Percentiles rank a stretch among this genome's conserved stretches.
phyloP scores from a whole-genome alignment of 2,113 vertebrate species.

The Oreochromis tanganicae region DNA sequence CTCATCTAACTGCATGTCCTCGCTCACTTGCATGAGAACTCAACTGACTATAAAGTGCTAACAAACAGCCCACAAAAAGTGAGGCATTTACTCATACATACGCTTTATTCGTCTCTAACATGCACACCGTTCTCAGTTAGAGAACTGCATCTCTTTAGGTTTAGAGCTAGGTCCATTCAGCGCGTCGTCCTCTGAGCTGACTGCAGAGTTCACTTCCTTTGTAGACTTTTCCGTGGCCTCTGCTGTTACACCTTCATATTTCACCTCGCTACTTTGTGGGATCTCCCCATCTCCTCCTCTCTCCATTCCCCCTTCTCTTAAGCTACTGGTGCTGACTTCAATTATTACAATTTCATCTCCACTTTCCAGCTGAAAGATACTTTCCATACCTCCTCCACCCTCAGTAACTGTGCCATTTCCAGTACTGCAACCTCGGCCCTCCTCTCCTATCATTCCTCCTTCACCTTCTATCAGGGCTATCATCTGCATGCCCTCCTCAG shows the following conservation, averaged over 20 bases:
- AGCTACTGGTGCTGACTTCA: conserved; percentile 74
- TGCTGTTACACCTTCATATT: conserved; percentile 10
- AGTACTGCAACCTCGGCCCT: conserved; percentile 24
- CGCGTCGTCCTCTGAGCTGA: conserved; percentile 12
- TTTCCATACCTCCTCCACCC: conserved; percentile 57
- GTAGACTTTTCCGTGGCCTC: conserved; percentile 33
- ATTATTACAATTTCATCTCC: conserved; percentile 78
- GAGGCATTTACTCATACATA: conserved; percentile 1
- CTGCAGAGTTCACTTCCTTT: conserved; percentile 6
- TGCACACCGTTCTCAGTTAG: conserved; percentile 1
- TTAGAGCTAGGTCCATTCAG: conserved; percentile 21
- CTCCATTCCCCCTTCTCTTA: conserved; percentile 63
- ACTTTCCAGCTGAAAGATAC: conserved; percentile 72
- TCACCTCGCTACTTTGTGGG: conserved; percentile 40
- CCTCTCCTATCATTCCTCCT: conserved; percentile 43
- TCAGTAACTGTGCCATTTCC: conserved; percentile 13
- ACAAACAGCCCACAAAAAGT: conserved; percentile 24
- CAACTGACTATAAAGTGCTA: conserved; percentile 53
- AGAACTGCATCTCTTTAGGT: conserved; percentile 32
- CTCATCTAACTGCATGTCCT: conserved; percentile 30
- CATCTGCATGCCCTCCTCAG: conserved; percentile 73
- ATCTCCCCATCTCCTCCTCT: conserved; percentile 37
- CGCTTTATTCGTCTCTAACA: not conserved
- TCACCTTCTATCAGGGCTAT: conserved; percentile 73
- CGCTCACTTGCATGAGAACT: conserved; percentile 12